Evolutionary conservation across 2,113 vertebrate species (phyloP), one percentile per base, ranked within the genome.

Genomic region (Casuarius casuarius): DNA sequence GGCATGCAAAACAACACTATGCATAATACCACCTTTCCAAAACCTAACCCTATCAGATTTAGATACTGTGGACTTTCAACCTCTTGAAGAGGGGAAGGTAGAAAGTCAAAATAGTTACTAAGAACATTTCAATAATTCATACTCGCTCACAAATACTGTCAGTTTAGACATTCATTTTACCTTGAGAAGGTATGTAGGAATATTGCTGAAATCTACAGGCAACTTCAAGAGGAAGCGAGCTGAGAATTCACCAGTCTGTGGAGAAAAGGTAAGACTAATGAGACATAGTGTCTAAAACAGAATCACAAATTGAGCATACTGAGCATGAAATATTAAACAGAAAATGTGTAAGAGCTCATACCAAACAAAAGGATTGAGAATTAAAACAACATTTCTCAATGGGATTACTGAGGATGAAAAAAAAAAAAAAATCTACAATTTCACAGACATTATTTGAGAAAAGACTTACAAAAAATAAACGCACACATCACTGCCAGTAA

Each of bases 141-240:
- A 87, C 8, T 97, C 17, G 87, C 59, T 78, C 71, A 88, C 15
- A 95, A 65, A 78, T 22, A 76, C 21, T 56, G 38, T 68, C 35
- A 86, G 70, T 40, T 87, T 81, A 61, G 54, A 33, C 29, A 46
- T 68, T 61, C 6, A 65, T 94, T 95, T 98, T 99, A 99, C 99
- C 99, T 99, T 99, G 58, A 99, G 99, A 90, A 99, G 99, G 95
- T 99, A 99, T 62, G 99, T 98, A 5, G 99, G 99, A 97, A 99
- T 99, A 97, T 99, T 99, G 98, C 98, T 99, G 98, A 99, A 99
- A 98, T 99, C 99, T 76, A 99, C 99, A 3, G 99, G 99, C 63
- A 99, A 98, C 96, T 99, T 99, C 90, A 99, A 98, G 91, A 99
- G 99, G 94, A 99, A 99, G 31, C 99, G 99, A 90, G 99, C 99